Evolutionary conservation across 37 sponge, comb jelly and placozoan genomes (phyloP).

Genomic region (Spongilla lacustris): DNA sequence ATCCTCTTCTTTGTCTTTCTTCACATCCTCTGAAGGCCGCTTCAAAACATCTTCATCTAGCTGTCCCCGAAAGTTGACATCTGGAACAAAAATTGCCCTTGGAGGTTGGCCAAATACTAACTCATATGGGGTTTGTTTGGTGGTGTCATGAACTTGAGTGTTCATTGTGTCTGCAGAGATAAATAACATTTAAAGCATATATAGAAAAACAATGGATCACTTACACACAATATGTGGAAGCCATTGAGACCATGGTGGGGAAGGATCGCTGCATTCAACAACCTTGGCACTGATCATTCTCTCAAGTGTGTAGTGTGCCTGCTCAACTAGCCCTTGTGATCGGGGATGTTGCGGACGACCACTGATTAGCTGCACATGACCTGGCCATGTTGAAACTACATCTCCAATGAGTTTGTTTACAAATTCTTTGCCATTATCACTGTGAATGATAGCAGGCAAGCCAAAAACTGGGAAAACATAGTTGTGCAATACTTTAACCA

Average conservation of each 20-base stretch:
- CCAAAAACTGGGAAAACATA: slow-evolving; percentile 29
- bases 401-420: slow-evolving; percentile 18
- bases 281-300: slow-evolving; percentile 35
- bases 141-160: not conserved
- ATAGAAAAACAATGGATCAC: too few relatives aligned
- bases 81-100: too few relatives aligned
- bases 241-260: too few relatives aligned
- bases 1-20: too few relatives aligned
- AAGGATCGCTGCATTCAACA: not conserved
- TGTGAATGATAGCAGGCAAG: slow-evolving; percentile 38
- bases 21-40: too few relatives aligned
- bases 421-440: slow-evolving; percentile 36
- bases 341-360: slow-evolving; percentile 29
- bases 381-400: slow-evolving; percentile 6
- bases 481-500: not conserved
- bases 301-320: slow-evolving; percentile 26
- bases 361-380: slow-evolving; percentile 28
- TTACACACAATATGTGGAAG: too few relatives aligned
- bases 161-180: slow-evolving; percentile 4
- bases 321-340: slow-evolving; percentile 25
- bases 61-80: too few relatives aligned
- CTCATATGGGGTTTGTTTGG: not conserved
- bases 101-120: too few relatives aligned
- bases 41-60: too few relatives aligned
- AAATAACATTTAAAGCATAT: too few relatives aligned